These are phyloP conservation scores for Bhutanitis thaidina DNA, from an alignment of 2,888 invertebrate species.

Conservation along the genomic window DNA sequence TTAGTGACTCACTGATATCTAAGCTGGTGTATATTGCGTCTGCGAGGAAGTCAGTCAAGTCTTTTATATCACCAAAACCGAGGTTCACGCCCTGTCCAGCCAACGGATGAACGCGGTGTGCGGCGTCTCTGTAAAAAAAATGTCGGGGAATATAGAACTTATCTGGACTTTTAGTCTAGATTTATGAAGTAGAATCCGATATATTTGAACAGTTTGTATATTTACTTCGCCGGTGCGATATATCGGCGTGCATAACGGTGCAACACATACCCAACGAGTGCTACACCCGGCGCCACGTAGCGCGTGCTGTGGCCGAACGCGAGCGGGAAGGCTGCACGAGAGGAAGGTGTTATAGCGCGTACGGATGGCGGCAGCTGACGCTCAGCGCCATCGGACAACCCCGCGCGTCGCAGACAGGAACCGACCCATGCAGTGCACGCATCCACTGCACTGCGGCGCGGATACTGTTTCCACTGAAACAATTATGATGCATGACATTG, in stretches of 20 bases:
- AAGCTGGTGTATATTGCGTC: slow-evolving; percentile 86
- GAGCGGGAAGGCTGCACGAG: slow-evolving; percentile 94
- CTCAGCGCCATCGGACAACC: slow-evolving; percentile 64
- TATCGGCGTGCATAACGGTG: too few relatives aligned
- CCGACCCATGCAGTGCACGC: slow-evolving; percentile 74
- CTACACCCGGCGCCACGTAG: slow-evolving; percentile 90
- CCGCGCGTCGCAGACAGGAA: slow-evolving; percentile 54
- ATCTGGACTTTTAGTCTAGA: too few relatives aligned
- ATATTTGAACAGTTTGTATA: too few relatives aligned
- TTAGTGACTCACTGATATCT: slow-evolving; percentile 80
- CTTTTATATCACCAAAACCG: slow-evolving; percentile 95
- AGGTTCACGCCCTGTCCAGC: slow-evolving; percentile 99
- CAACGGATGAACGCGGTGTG: slow-evolving; percentile 95
- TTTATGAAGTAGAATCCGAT: too few relatives aligned
- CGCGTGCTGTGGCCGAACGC: slow-evolving; percentile 93
- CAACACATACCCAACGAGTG: slow-evolving; percentile 88
- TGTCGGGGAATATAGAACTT: too few relatives aligned
- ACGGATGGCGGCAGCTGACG: slow-evolving; percentile 87
- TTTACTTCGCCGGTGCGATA: too few relatives aligned
- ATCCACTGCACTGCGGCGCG: slow-evolving; percentile 74
- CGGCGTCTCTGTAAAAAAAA: slow-evolving; percentile 84
- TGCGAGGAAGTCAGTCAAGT: slow-evolving; percentile 85
- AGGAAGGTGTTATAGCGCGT: slow-evolving; percentile 74
- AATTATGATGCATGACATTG: too few relatives aligned
- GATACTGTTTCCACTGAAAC: slow-evolving; percentile 81